Base-by-base conservation (phyloP, 2,113 vertebrate species). In the Oriolus oriolus region DNA sequence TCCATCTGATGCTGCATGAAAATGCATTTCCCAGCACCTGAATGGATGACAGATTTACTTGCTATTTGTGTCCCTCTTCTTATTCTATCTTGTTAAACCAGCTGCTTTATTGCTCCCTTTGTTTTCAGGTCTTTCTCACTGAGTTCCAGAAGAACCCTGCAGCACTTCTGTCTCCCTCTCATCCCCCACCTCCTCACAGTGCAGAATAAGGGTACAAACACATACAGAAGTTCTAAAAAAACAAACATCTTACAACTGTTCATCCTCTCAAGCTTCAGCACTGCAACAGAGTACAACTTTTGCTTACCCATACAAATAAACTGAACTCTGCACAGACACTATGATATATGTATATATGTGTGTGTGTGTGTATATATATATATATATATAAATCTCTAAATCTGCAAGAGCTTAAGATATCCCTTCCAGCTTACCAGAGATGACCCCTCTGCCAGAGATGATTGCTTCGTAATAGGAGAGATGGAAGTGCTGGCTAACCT, bases 21-120 rank as follows among this genome's bases (percentile, higher is more conserved):
- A 49, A 18, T 3, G 0, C 2, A 3, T 15, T 49, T 93, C 28
- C 28, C 45, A 78, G 13, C 8, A 66, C 42, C 30, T 76, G 19
- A 89, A 56, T 0, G 0, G 8, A 59, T 5, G 0, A 3, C 37
- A 71, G 3, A 28, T 42, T 59, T 68, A 52, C 21, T 50, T 66
- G 15, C 4, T 31, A 13, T 42, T 24, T 59, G 18, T 17, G 4
- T 37, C 79, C 16, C 16, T 42, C 11, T 57, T 54, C 50, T 63
- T 37, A 66, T 15, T 54, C 33, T 49, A 2, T 13, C 26, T 77
- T 63, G 42, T 37, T 83, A 45, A 88, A 54, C 7, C 16, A 73
- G 5, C 2, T 71, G 15, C 20, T 68, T 41, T 35, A 23, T 78
- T 65, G n/a, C 9, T 28, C 6, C 5, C 11, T 63, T 88, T 88